Base-by-base conservation (phyloP, 2,113 vertebrate species). In the Ciconia boyciana region DNA sequence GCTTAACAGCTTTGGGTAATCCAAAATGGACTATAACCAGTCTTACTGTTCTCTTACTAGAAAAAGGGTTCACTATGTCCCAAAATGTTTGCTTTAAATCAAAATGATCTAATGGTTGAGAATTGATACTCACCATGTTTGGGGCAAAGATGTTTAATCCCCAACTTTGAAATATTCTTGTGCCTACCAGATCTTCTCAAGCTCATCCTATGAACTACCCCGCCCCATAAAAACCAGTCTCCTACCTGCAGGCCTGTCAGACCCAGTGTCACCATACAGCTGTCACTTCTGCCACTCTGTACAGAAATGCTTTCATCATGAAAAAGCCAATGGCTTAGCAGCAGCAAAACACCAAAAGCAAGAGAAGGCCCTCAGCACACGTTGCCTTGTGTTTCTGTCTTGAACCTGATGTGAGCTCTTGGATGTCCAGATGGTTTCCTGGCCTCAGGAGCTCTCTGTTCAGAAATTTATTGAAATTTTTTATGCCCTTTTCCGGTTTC, bases 151-250 rank as follows among this genome's bases (percentile, higher is more conserved):
- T 54, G 16, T 80, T 82, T 71, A 83, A 52, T 16, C n/a, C 13
- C 2, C 12, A 70, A 4, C 13, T 70, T 43, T 10, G 29, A 90
- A 72, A 74, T 48, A 43, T 36, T 66, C 46, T 26, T 11, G 14
- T 46, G 34, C 16, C 1, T 4, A 44, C 10, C 29, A 55, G 44
- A 69, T 58, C 16, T 55, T 55, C 17, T 74, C 34, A 66, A 20
- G 34, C 5, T 69, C 4, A 1, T 25, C 18, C 62, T 58, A 11
- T n/a, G 3, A 86, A 58, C 36, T 58, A 13, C 16, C 15, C 36
- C 25, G 13, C 17, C 20, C 28, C 26, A 52, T 12, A 58, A 44
- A 5, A 17, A 80, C 15, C 0, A 0, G 6, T 34, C 6, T 79
- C 39, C 20, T 29, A 26, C 22, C 46, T 28, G 29, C 36, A 90